phyloP scores from a whole-genome alignment of 1,140 invertebrate genomes.

The Neodiprion lecontei region DNA sequence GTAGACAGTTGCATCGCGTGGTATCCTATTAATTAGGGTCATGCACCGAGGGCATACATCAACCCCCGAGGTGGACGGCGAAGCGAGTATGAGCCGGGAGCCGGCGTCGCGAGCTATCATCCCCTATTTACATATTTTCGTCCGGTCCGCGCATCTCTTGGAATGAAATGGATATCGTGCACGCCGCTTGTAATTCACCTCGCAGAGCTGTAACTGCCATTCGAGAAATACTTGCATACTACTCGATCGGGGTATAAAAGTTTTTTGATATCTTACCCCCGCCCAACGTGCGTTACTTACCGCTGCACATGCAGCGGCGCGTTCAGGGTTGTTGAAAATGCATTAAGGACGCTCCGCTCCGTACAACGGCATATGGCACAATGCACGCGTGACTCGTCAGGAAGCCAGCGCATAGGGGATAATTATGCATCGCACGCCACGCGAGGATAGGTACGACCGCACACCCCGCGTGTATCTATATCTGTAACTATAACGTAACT shows the following conservation, averaged over 20 bases:
- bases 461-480: not conserved
- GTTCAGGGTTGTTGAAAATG: constrained; percentile 52
- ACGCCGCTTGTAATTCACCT: constrained; percentile 36
- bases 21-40: constrained; percentile 61
- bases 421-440: constrained; percentile 61
- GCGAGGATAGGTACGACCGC: constrained; percentile 29
- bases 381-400: constrained; percentile 59
- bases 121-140: constrained; percentile 39
- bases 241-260: too few species aligned
- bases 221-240: too few species aligned
- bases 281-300: too few species aligned
- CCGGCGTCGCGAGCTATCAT: constrained; percentile 18
- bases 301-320: too few species aligned
- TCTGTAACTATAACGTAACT: not conserved
- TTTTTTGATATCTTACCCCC: too few species aligned
- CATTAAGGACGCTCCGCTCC: constrained; percentile 44
- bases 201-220: constrained; percentile 21
- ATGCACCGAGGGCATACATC: constrained; percentile 56
- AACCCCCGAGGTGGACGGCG: constrained; percentile 32
- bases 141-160: not conserved
- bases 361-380: constrained; percentile 53
- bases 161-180: constrained; percentile 12
- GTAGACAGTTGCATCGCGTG: constrained; percentile 57
- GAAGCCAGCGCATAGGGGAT: constrained; percentile 39
- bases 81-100: not conserved